Percentiles rank a stretch among this genome's conserved stretches.
These are phyloP conservation scores for Chaunax sp. DNA, from an alignment of 2,797 vertebrate genomes.

Conservation along the genomic window DNA sequence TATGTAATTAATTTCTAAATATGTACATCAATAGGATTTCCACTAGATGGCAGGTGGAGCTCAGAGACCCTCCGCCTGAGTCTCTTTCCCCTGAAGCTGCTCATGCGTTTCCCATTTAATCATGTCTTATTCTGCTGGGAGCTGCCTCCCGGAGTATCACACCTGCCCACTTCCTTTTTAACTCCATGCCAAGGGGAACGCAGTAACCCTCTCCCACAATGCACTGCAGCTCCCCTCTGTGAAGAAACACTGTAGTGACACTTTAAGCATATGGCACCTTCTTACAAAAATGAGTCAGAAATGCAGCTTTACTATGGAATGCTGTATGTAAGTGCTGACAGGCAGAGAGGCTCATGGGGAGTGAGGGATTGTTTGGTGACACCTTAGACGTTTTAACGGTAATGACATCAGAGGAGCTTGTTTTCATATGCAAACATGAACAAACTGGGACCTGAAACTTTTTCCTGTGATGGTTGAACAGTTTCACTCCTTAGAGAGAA, in stretches of 20 bases:
- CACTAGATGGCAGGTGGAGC: constrained; percentile 84
- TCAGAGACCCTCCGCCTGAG: constrained; percentile 25
- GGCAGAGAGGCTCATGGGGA: neutral
- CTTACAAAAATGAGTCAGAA: constrained; percentile 27
- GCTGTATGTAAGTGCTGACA: constrained; percentile 42
- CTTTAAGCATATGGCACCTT: constrained; percentile 65
- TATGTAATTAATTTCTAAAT: neutral
- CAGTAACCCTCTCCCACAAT: constrained; percentile 71
- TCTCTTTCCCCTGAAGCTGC: constrained; percentile 32
- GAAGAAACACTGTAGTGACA: constrained; percentile 34
- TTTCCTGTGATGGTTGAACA: constrained; percentile 6
- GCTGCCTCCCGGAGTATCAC: constrained; percentile 63
- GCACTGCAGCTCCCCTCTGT: constrained; percentile 57
- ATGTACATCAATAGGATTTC: constrained; percentile 42
- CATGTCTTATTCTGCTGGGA: constrained; percentile 76
- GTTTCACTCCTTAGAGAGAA: constrained; percentile 18
- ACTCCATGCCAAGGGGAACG: constrained; percentile 52
- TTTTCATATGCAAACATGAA: constrained; percentile 51
- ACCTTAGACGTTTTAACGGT: constrained; percentile 7
- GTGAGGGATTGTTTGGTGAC: constrained; percentile 25
- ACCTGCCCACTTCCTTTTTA: constrained; percentile 75
- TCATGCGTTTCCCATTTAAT: constrained; percentile 76
- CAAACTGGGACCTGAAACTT: constrained; percentile 43
- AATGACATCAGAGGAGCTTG: neutral
- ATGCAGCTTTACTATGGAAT: constrained; percentile 42